Evolutionary conservation across 2,888 invertebrate species (phyloP), one percentile per base, ranked within the genome.

Genomic region (Zaprionus bogoriensis): DNA sequence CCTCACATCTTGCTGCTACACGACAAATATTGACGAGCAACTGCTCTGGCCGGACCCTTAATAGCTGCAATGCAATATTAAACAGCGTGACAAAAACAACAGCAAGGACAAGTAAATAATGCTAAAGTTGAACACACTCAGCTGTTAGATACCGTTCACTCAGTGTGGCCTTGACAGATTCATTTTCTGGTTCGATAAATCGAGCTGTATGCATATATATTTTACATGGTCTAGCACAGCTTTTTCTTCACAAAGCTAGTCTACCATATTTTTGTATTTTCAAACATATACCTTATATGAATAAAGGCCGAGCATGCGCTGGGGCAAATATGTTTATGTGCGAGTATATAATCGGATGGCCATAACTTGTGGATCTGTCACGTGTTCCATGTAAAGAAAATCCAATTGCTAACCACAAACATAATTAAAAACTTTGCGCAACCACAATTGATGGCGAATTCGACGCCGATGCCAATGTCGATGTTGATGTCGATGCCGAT

Each of bases 361-460:
- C 58, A 61, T 46, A 68, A 62, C 42, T 76, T 60, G 53, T 32
- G 46, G 42, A 41, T 14, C 53, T 72, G 58, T 63, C 51, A 50
- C 54, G 38, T 48, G 30, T 19, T n/a, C 45, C 6, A 38, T 48
- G 55, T 55, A 57, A 67, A 44, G 63, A 68, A 74, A 71, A 81
- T 84, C 73, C 78, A 84, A 84, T 84, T 78, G 87, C 70, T 78
- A 87, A 81, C 82, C 87, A 63, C 87, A 87, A 87, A 82, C 79
- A 82, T 84, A 84, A 82, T 82, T 82, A 82, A 84, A 82, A 82
- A 84, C 82, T 82, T 87, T 84, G 59, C 71, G 52, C 70, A 74
- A 84, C 85, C 85, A 77, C 87, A 82, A 84, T 81, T 82, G 61
- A 70, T 57, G n/a, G 23, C 68, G 64, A 74, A 77, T 44, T 54